phyloP scores from a whole-genome alignment of 2,113 vertebrate genomes.

The Psilopsiagon aurifrons region DNA sequence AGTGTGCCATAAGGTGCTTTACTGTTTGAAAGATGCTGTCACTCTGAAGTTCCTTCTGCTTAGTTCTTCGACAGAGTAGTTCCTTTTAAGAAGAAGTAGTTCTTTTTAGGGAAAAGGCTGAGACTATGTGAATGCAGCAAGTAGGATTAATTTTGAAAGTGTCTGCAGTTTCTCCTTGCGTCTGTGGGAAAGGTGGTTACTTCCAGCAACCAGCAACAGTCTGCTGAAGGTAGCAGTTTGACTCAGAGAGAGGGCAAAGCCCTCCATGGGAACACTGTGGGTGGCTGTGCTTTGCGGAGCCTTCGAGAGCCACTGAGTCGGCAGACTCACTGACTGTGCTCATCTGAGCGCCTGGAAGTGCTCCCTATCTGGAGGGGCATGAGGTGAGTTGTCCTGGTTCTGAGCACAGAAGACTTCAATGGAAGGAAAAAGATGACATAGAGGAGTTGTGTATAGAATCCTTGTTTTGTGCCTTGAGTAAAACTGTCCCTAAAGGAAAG shows the following conservation, averaged over 20 bases:
- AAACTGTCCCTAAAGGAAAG: background rate
- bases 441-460: background rate
- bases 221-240: constrained; percentile 14
- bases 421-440: accelerated
- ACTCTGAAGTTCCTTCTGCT: background rate
- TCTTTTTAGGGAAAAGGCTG: background rate
- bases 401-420: background rate
- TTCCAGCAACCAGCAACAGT: background rate
- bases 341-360: background rate
- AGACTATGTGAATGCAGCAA: background rate
- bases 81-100: background rate
- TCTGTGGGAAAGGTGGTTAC: constrained; percentile 5
- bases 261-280: background rate
- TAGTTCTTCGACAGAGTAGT: background rate
- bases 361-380: background rate
- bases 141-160: background rate
- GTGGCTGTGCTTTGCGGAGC: background rate
- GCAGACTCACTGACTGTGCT: background rate
- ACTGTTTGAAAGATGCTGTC: background rate
- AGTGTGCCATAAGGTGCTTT: background rate
- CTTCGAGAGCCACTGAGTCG: background rate
- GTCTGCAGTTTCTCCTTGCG: background rate
- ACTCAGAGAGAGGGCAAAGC: constrained; percentile 24
- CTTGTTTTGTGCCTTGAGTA: background rate
- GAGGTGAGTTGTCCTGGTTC: background rate